Conservation (phyloP, 2,888 invertebrate genomes). For the Ochlodes sylvanus region DNA sequence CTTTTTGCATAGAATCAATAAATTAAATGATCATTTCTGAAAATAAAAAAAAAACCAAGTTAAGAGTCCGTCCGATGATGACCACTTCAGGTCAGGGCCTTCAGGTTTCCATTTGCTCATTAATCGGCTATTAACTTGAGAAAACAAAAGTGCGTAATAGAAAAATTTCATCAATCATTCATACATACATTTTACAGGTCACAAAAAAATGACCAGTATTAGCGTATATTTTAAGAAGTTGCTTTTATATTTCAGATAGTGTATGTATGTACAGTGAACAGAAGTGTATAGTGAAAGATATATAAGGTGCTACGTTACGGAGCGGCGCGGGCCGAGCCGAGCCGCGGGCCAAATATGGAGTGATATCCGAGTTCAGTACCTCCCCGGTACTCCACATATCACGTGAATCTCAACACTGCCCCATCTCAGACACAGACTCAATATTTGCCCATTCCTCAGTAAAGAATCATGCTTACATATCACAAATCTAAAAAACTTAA, state of each 20-base stretch:
- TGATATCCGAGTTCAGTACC: conserved; percentile 29
- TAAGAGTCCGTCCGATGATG: too few species aligned
- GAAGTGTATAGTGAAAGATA: conserved; percentile 76
- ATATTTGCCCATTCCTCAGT: background rate
- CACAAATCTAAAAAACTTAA: conserved; percentile 21
- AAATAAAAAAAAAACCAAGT: too few species aligned
- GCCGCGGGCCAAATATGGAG: conserved; percentile 34
- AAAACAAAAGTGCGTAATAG: too few species aligned
- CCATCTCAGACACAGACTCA: conserved; percentile 11
- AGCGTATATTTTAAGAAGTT: too few species aligned
- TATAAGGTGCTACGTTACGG: conserved; percentile 76
- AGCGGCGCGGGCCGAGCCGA: conserved; percentile 50
- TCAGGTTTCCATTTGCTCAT: too few species aligned
- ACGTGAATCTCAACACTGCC: conserved; percentile 26
- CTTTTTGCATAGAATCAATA: too few species aligned
- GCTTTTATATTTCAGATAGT: conserved; percentile 45
- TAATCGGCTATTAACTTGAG: too few species aligned
- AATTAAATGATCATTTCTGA: too few species aligned
- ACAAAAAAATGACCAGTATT: background rate
- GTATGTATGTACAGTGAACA: conserved; percentile 58
- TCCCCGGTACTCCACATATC: conserved; percentile 31
- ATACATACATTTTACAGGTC: too few species aligned
- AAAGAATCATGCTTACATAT: conserved; percentile 33
- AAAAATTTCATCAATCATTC: too few species aligned
- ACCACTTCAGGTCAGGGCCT: too few species aligned